phyloP scores from a whole-genome alignment of 2,113 vertebrate genomes.

The Euleptes europaea region DNA sequence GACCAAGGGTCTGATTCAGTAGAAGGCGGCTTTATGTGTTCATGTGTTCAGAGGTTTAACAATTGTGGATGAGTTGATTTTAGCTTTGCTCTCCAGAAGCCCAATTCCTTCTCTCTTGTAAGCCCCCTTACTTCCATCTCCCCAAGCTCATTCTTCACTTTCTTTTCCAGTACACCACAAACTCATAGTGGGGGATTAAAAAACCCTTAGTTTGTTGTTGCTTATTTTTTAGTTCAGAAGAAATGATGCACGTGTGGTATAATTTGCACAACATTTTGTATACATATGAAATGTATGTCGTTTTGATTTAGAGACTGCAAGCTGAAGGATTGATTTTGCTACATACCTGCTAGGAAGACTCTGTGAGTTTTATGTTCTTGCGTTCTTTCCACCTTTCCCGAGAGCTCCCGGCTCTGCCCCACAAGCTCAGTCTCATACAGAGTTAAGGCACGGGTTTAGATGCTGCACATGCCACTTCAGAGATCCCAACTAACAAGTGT shows the following conservation, averaged over 20 bases:
- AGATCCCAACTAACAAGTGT: constrained; percentile 22
- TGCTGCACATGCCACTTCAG: constrained; percentile 17
- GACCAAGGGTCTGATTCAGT: too few species aligned
- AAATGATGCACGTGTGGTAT: too few species aligned
- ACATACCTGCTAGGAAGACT: neutral
- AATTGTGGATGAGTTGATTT: neutral
- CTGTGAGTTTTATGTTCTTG: neutral
- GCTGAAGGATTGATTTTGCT: neutral
- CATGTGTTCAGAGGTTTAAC: too few species aligned
- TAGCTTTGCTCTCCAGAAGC: neutral
- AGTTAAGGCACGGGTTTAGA: constrained; percentile 28
- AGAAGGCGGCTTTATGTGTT: too few species aligned
- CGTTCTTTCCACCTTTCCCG: neutral
- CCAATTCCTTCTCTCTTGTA: neutral
- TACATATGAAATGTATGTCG: too few species aligned
- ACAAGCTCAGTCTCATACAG: constrained; percentile 27
- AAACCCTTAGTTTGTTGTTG: too few species aligned
- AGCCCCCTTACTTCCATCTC: too few species aligned
- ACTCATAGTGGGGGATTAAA: neutral
- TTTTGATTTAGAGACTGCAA: neutral
- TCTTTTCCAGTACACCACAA: neutral
- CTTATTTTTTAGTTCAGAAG: neutral
- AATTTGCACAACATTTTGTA: too few species aligned
- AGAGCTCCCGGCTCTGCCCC: neutral
- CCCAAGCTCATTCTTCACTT: neutral